Evolutionary conservation across 1,140 invertebrate species (phyloP).

Genomic region (Trichonephila clavata): DNA sequence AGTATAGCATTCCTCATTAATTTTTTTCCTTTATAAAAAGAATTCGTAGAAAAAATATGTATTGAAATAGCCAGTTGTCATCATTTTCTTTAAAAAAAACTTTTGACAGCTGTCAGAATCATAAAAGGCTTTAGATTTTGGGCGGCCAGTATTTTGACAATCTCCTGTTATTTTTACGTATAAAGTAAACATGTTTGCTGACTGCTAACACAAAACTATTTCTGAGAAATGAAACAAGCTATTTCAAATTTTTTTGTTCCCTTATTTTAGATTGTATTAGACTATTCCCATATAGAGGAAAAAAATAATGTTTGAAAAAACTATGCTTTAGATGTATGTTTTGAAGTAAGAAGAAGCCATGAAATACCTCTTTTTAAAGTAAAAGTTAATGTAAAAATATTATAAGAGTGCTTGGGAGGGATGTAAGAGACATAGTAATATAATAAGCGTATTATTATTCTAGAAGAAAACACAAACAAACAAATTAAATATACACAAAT

Average conservation of each 20-base stretch:
- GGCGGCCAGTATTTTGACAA: constrained; percentile 31
- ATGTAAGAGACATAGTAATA: too few species aligned
- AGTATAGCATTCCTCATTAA: background rate
- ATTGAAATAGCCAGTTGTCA: constrained; percentile 43
- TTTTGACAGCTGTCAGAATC: constrained; percentile 54
- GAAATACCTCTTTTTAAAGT: too few species aligned
- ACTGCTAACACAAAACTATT: background rate
- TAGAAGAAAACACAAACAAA: too few species aligned
- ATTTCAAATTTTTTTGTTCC: background rate
- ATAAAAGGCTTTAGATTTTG: constrained; percentile 5
- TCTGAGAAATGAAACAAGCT: background rate
- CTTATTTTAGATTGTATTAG: background rate
- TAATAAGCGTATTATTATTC: too few species aligned
- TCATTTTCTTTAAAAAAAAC: constrained; percentile 42
- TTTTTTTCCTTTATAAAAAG: background rate
- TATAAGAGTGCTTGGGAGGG: too few species aligned
- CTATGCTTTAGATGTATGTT: background rate
- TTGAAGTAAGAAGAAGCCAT: background rate
- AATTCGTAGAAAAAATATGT: background rate
- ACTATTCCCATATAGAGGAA: background rate
- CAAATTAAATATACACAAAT: too few species aligned
- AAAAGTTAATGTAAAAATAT: too few species aligned
- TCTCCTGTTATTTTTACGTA: constrained; percentile 16
- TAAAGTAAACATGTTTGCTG: constrained; percentile 39
- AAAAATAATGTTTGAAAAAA: background rate